These are phyloP conservation scores for Sitobion miscanthi DNA, from an alignment of 1,140 invertebrate species.

Conservation along the genomic window DNA sequence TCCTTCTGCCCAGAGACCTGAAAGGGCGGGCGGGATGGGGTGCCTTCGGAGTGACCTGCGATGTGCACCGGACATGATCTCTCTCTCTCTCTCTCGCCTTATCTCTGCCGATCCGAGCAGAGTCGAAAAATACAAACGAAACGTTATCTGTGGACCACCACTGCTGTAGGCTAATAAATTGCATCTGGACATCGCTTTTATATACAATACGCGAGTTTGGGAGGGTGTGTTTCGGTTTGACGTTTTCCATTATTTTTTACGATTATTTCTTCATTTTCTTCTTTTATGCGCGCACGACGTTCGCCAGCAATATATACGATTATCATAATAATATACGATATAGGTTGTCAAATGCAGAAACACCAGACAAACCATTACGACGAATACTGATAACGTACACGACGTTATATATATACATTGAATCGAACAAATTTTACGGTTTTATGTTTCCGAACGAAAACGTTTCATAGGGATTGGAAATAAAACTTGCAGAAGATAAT, in stretches of 20 bases:
- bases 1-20: background rate
- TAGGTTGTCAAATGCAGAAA: background rate
- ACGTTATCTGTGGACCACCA: constrained; percentile 21
- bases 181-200: constrained; percentile 31
- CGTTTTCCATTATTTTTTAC: background rate
- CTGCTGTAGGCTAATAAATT: constrained; percentile 24
- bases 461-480: background rate
- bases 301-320: background rate
- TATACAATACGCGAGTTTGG: background rate
- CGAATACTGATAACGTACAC: background rate
- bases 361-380: background rate
- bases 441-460: background rate
- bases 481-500: background rate
- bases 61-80: background rate
- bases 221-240: background rate
- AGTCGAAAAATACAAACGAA: background rate
- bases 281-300: background rate
- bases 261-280: constrained; percentile 2
- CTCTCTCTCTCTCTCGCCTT: background rate
- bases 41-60: background rate
- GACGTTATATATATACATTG: background rate
- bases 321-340: background rate
- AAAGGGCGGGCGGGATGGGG: background rate
- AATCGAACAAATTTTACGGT: background rate
- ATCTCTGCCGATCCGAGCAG: background rate